These are phyloP conservation scores for Rhopalosiphum padi DNA, from an alignment of 1,140 invertebrate genomes.

Conservation along the genomic window DNA sequence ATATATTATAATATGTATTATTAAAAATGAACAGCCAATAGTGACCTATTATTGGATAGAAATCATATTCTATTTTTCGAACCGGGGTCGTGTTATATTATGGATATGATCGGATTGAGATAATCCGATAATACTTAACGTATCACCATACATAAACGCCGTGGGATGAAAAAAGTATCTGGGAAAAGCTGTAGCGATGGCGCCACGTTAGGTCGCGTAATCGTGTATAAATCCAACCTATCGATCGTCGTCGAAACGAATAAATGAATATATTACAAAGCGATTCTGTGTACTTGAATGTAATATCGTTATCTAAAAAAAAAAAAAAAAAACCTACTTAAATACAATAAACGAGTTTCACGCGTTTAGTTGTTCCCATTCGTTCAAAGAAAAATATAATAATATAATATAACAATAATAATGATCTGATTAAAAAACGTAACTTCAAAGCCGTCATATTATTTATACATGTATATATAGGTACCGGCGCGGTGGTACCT, in stretches of 20 bases:
- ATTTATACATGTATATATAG: not conserved
- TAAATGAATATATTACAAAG: not conserved
- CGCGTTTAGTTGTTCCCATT: not conserved
- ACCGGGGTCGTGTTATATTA: not conserved
- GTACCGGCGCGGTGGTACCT: too few species aligned
- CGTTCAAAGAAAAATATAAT: not conserved
- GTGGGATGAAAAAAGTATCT: not conserved
- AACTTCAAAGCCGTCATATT: not conserved
- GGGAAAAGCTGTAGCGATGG: not conserved
- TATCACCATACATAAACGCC: not conserved
- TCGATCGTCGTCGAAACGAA: not conserved
- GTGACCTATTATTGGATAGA: not conserved
- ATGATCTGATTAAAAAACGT: not conserved
- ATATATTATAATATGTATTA: not conserved
- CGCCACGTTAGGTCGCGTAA: not conserved
- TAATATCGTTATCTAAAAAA: not conserved
- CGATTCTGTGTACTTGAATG: not conserved
- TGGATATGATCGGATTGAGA: not conserved
- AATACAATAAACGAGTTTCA: not conserved
- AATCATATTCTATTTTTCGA: not conserved
- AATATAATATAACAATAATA: not conserved
- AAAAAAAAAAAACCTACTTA: not conserved
- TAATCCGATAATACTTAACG: not conserved
- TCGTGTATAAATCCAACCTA: not conserved
- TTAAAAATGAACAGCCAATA: not conserved